Evolutionary conservation across 2,797 vertebrate genomes (phyloP).

Genomic region (Rhabdomys pumilio): DNA sequence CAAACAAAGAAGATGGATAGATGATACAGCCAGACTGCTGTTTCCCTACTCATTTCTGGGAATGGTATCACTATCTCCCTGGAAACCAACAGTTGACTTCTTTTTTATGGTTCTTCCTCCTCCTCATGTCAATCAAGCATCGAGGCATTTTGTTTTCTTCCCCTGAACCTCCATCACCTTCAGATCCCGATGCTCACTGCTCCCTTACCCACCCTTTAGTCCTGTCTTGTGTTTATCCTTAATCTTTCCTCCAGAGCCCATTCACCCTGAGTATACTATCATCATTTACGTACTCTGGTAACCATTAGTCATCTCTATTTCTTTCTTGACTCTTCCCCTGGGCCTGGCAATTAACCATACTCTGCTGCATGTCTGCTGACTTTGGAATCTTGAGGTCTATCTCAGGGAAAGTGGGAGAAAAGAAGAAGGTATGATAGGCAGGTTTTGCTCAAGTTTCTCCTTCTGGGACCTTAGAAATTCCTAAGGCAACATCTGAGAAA

Average conservation of each 20-base stretch:
- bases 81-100: slow-evolving; percentile 5
- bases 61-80: not conserved
- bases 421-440: not conserved
- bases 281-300: not conserved
- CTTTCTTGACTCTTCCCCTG: not conserved
- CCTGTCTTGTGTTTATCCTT: not conserved
- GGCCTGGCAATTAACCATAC: not conserved
- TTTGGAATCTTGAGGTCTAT: not conserved
- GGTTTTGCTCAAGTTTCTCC: slow-evolving; percentile 16
- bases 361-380: not conserved
- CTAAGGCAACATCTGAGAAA: not conserved
- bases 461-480: not conserved
- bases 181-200: not conserved
- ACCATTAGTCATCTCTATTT: not conserved
- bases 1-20: not conserved
- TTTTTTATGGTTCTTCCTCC: not conserved
- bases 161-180: not conserved
- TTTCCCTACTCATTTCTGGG: not conserved
- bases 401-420: not conserved
- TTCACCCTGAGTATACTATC: not conserved
- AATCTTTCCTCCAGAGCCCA: not conserved
- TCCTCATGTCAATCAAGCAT: slow-evolving; percentile 1
- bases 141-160: not conserved
- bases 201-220: not conserved
- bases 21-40: not conserved